Evolutionary conservation across 2,113 vertebrate genomes (phyloP).

Genomic region (Antigone vipio): DNA sequence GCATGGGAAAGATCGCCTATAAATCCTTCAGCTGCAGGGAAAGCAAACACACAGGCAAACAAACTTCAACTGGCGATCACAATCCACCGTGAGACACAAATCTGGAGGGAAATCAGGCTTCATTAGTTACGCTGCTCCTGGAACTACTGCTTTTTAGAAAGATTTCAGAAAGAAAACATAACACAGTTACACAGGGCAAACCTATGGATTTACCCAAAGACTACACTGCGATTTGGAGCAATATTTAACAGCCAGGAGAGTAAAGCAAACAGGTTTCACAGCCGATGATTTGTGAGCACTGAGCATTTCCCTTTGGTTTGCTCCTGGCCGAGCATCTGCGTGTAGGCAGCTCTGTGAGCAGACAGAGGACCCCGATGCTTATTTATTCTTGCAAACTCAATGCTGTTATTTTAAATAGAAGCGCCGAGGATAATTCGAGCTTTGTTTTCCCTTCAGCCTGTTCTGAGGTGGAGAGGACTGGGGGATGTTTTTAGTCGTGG

Average conservation of each 20-base stretch:
- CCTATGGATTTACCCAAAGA: background rate
- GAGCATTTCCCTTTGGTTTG: background rate
- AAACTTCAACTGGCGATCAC: background rate
- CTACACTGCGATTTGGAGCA: background rate
- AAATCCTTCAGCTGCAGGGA: slow-evolving; percentile 4
- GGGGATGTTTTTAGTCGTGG: slow-evolving; percentile 1
- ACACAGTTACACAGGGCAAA: background rate
- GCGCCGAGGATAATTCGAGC: background rate
- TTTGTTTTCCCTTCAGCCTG: background rate
- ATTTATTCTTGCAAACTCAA: background rate
- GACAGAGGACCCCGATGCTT: background rate
- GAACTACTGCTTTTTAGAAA: background rate
- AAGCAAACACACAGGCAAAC: background rate
- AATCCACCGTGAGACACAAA: background rate
- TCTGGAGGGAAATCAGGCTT: background rate
- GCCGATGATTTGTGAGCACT: background rate
- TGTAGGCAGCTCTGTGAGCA: background rate
- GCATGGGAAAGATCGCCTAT: background rate
- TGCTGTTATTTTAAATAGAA: background rate
- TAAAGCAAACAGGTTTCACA: background rate
- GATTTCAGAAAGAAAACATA: background rate
- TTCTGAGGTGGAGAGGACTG: background rate
- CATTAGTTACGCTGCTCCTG: background rate
- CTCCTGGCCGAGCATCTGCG: fast-evolving
- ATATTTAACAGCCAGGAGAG: background rate